Percentiles rank a stretch among this genome's conserved stretches.
These are phyloP conservation scores for Venusia cambrica DNA, from an alignment of 2,888 invertebrate species.

Conservation along the genomic window DNA sequence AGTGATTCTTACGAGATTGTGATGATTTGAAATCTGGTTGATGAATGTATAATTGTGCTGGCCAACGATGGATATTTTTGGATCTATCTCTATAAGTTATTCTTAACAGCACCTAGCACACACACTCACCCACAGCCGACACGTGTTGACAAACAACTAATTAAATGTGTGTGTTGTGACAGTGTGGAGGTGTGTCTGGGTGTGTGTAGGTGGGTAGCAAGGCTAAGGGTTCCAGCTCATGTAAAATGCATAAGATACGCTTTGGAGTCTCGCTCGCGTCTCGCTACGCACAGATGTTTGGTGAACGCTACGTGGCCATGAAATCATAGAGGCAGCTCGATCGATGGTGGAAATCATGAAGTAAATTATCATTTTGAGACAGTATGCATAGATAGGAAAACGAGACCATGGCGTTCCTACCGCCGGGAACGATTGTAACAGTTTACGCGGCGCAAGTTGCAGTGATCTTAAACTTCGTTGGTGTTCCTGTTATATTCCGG, in stretches of 20 bases:
- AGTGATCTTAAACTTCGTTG: too few species aligned
- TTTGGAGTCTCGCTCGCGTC: constrained; percentile 63
- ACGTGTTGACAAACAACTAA: constrained; percentile 73
- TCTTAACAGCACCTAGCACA: constrained; percentile 35
- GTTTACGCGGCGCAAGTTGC: too few species aligned
- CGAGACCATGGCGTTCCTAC: too few species aligned
- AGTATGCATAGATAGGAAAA: too few species aligned
- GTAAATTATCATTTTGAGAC: neutral
- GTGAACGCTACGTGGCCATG: constrained; percentile 64
- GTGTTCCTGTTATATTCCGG: too few species aligned
- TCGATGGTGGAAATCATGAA: constrained; percentile 19
- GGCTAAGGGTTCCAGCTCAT: constrained; percentile 64
- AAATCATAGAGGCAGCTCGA: constrained; percentile 41
- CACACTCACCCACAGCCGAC: constrained; percentile 41
- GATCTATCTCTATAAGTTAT: too few species aligned
- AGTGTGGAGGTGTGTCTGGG: constrained; percentile 36
- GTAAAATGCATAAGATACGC: constrained; percentile 84
- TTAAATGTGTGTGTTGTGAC: constrained; percentile 60
- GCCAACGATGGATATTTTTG: too few species aligned
- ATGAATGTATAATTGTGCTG: too few species aligned
- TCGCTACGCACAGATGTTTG: constrained; percentile 67
- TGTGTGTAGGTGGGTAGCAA: constrained; percentile 37
- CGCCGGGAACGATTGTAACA: too few species aligned
- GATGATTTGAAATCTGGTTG: too few species aligned
- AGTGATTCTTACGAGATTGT: too few species aligned